Percentiles rank a stretch among this genome's conserved stretches.
Conservation (phyloP, 2,113 vertebrate species). For the Paramormyrops kingsleyae region DNA sequence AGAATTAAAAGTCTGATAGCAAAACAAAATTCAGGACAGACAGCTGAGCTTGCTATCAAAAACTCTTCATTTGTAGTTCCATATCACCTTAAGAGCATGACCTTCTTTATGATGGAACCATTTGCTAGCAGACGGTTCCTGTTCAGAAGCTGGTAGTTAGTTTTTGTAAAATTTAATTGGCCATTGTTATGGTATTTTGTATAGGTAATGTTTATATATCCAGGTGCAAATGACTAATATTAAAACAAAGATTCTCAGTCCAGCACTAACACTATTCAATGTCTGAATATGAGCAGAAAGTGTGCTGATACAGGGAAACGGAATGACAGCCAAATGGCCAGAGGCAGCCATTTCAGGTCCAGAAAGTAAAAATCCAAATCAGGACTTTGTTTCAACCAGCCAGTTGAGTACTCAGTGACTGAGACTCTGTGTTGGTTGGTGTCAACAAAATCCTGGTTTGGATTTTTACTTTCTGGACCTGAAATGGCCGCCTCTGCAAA, state of each 20-base stretch:
- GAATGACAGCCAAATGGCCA: not conserved
- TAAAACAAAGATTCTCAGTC: not conserved
- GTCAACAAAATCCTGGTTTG: too few species aligned
- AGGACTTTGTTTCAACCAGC: too few species aligned
- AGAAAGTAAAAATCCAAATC: too few species aligned
- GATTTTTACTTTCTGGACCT: too few species aligned
- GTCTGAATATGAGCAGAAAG: not conserved
- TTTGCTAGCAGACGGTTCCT: not conserved
- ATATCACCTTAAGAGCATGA: not conserved
- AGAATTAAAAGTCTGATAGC: not conserved
- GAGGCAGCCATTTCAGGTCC: too few species aligned
- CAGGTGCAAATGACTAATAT: not conserved
- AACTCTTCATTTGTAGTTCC: not conserved
- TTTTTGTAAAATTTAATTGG: not conserved
- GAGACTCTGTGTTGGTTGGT: too few species aligned
- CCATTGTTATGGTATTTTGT: not conserved
- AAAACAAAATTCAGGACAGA: too few species aligned
- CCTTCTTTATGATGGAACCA: not conserved
- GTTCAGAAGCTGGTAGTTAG: not conserved
- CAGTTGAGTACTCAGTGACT: too few species aligned
- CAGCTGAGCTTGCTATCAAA: too few species aligned
- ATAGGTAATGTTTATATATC: not conserved
- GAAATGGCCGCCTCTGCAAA: not conserved
- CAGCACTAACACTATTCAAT: not conserved
- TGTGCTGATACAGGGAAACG: not conserved